Percentiles rank a stretch among this genome's conserved stretches.
These are phyloP conservation scores for Pentamera pediparva DNA, from an alignment of 53 echinoderm and acorn worm species.

Conservation along the genomic window DNA sequence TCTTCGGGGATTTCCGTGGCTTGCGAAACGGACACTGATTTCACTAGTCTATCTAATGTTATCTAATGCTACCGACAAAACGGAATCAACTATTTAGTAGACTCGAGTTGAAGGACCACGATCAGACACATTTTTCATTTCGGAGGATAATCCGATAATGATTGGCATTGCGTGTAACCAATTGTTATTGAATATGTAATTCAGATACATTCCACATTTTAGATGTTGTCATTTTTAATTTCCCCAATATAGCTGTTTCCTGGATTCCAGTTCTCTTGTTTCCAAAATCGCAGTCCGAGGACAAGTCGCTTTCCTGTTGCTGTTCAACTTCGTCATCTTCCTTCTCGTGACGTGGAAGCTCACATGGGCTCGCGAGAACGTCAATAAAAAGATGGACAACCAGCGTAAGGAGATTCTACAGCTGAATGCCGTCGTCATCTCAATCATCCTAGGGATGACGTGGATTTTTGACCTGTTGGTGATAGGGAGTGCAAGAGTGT, in stretches of 20 bases:
- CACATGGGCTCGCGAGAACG: background rate
- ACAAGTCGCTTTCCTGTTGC: slow-evolving; percentile 8
- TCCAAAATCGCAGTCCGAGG: slow-evolving; percentile 3
- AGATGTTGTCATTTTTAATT: no score
- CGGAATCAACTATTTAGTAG: no score
- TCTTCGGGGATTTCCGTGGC: no score
- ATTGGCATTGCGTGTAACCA: no score
- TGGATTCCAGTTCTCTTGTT: background rate
- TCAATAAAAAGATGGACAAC: background rate
- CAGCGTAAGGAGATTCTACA: slow-evolving; percentile 44
- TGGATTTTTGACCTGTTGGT: slow-evolving; percentile 68
- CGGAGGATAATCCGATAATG: no score
- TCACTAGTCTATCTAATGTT: no score
- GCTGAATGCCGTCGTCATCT: slow-evolving; percentile 64
- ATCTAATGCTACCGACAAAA: no score
- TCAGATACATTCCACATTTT: no score
- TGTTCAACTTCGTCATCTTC: slow-evolving; percentile 36
- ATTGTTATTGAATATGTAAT: no score
- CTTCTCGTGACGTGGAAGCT: slow-evolving; percentile 23
- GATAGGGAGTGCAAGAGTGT: slow-evolving; percentile 30
- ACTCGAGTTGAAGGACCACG: no score
- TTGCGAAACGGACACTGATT: no score
- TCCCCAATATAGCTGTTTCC: slow-evolving; percentile 6
- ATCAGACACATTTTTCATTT: no score
- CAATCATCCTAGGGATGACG: slow-evolving; percentile 55